These are phyloP conservation scores for Pontoporia blainvillei DNA, from an alignment of 2,113 vertebrate species.

Conservation along the genomic window DNA sequence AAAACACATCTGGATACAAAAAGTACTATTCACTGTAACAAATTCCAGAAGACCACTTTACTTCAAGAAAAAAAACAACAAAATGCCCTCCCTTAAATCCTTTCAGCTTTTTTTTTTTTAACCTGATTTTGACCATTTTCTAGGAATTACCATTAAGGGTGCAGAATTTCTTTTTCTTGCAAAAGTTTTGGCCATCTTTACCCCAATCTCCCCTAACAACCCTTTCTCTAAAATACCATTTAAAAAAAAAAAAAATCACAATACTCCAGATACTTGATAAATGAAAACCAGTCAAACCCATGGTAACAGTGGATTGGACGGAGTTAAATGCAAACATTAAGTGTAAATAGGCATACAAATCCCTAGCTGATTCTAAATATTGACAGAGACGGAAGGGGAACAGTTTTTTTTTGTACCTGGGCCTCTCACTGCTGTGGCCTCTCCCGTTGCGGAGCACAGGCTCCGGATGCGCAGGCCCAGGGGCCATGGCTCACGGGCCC, in stretches of 20 bases:
- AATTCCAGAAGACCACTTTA: not conserved
- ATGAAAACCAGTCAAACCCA: conserved; percentile 2
- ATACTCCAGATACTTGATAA: not conserved
- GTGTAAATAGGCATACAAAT: not conserved
- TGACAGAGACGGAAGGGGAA: not conserved
- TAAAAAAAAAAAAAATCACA: not conserved
- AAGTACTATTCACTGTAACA: not conserved
- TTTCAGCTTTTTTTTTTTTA: not conserved
- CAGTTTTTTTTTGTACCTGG: too few relatives aligned
- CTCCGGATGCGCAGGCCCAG: too few relatives aligned
- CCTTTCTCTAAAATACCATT: not conserved
- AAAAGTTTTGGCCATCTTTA: not conserved
- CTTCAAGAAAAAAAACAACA: not conserved
- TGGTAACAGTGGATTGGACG: not conserved
- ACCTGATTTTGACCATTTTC: not conserved
- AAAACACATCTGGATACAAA: not conserved
- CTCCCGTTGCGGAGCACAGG: too few relatives aligned
- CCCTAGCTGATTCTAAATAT: not conserved
- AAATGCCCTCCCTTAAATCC: not conserved
- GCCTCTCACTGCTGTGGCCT: too few relatives aligned
- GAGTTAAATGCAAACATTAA: not conserved
- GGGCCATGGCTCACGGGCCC: too few relatives aligned
- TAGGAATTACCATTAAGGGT: not conserved
- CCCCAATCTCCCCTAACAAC: not conserved
- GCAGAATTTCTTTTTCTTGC: not conserved